Percentiles rank a stretch among this genome's conserved stretches.
These are phyloP conservation scores for Masnerella sp. DNA, from an alignment of 2,888 invertebrate genomes.

Conservation along the genomic window DNA sequence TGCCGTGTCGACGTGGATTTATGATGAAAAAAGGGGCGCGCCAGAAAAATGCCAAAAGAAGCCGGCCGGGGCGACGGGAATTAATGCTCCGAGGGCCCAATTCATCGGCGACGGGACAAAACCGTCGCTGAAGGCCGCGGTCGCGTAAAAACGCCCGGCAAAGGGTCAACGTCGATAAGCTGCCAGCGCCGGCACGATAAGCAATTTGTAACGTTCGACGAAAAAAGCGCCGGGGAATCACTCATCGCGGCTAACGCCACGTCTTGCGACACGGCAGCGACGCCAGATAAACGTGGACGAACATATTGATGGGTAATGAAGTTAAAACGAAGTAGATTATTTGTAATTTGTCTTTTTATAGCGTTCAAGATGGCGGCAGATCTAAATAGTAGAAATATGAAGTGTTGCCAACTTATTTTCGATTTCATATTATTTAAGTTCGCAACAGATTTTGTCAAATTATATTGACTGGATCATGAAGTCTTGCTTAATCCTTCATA, in stretches of 20 bases:
- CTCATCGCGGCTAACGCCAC: slow-evolving; percentile 46
- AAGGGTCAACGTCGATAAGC: slow-evolving; percentile 72
- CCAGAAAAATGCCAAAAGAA: slow-evolving; percentile 59
- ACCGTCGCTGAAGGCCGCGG: slow-evolving; percentile 48
- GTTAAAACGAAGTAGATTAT: too few relatives aligned
- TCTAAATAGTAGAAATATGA: too few relatives aligned
- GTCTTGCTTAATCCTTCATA: too few relatives aligned
- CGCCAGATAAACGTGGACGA: too few relatives aligned
- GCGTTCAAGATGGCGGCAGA: too few relatives aligned
- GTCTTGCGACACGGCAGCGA: slow-evolving; percentile 44
- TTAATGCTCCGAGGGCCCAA: slow-evolving; percentile 60
- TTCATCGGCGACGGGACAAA: slow-evolving; percentile 52
- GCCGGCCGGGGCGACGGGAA: slow-evolving; percentile 56
- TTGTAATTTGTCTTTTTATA: too few relatives aligned
- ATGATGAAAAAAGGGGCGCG: slow-evolving; percentile 59
- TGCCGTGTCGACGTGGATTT: slow-evolving; percentile 60
- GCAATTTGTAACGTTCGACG: slow-evolving; percentile 74
- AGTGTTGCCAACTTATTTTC: too few relatives aligned
- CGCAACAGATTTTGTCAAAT: too few relatives aligned
- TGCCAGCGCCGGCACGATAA: slow-evolving; percentile 71
- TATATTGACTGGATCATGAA: too few relatives aligned
- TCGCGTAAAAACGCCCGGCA: slow-evolving; percentile 63
- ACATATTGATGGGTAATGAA: too few relatives aligned
- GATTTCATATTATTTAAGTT: too few relatives aligned
- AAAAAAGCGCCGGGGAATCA: slow-evolving; percentile 61